phyloP scores from a whole-genome alignment of 1,140 invertebrate genomes.

The Drosophila kurseongensis region DNA sequence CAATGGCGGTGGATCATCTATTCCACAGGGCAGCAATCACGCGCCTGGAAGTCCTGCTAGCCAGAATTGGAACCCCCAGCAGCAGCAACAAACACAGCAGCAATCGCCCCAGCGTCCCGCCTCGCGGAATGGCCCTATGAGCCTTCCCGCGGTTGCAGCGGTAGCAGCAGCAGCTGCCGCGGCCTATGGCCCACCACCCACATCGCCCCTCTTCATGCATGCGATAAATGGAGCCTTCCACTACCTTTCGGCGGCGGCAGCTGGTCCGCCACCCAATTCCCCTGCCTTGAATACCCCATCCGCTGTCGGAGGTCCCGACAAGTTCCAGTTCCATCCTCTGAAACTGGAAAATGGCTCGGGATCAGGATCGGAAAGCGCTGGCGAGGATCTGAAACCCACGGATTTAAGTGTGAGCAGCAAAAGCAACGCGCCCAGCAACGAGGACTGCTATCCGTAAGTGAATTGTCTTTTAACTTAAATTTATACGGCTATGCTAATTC shows the following conservation, averaged over 20 bases:
- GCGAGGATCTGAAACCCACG: conserved; percentile 85
- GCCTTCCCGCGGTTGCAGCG: conserved; percentile 70
- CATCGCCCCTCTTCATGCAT: conserved; percentile 83
- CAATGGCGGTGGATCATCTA: conserved; percentile 1
- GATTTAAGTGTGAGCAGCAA: conserved; percentile 85
- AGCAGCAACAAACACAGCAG: conserved; percentile 59
- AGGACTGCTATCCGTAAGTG: conserved; percentile 84
- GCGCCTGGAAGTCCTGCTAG: conserved; percentile 48
- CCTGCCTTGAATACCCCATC: conserved; percentile 63
- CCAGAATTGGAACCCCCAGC: conserved; percentile 54
- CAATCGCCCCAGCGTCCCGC: conserved; percentile 64
- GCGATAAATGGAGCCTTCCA: conserved; percentile 81
- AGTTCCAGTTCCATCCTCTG: conserved; percentile 78
- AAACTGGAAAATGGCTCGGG: conserved; percentile 70
- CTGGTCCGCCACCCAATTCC: conserved; percentile 74
- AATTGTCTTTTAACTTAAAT: no score
- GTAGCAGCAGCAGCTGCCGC: conserved; percentile 77
- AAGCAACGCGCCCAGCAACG: conserved; percentile 48
- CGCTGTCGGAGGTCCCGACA: conserved; percentile 50
- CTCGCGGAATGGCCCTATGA: conserved; percentile 64
- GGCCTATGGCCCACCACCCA: conserved; percentile 80
- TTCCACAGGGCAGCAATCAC: conserved; percentile 38
- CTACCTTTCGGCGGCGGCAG: conserved; percentile 73
- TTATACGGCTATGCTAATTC: conserved; percentile 18
- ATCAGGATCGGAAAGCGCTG: conserved; percentile 55